Evolutionary conservation across 2,797 vertebrate species (phyloP), one percentile per base, ranked within the genome.

Genomic region (Psittacula derbiana): DNA sequence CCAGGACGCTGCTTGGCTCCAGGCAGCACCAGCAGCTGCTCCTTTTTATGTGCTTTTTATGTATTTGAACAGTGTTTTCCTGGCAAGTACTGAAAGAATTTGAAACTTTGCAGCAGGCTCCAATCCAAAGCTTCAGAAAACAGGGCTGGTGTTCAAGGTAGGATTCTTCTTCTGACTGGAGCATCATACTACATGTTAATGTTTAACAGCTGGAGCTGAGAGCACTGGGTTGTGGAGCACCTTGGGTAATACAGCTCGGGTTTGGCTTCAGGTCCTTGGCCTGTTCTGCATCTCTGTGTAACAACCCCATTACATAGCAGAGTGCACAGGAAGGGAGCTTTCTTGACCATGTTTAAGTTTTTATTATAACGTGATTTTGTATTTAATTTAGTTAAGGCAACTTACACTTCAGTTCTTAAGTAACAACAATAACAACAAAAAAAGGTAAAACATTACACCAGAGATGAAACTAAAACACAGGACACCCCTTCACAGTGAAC

Each of bases 381-480:
- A 53, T 94, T 97, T 97, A 97, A 98, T 96, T 98, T 97, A 98
- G 94, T 97, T 98, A 97, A 97, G 94, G 95, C 92, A 97, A 92
- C 97, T 97, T 97, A 97, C 97, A 96, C 80, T 96, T 95, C 96
- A 90, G 96, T 96, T 97, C 85, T 96, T 70, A 93, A 95, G 92
- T 95, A 95, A 97, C 94, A 75, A 93, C 28, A 41, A 2, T 33
- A 86, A 80, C 30, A 72, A 88, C 71, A 84, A 69, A 90, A 73
- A 88, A 61, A 84, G 62, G 62, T 92, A 95, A 97, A 97, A 98
- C 92, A 88, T 76, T 73, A 96, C 86, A 95, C 93, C 95, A 73
- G 86, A 86, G 92, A 96, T 93, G 85, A 93, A 95, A 71, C 74
- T 95, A 94, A 90, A 92, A 92, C 96, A 97, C 86, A 95, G 92